Percentiles rank a stretch among this genome's conserved stretches.
Evolutionary conservation across 2,113 vertebrate species (phyloP).

Genomic region (Ranitomeya imitator): DNA sequence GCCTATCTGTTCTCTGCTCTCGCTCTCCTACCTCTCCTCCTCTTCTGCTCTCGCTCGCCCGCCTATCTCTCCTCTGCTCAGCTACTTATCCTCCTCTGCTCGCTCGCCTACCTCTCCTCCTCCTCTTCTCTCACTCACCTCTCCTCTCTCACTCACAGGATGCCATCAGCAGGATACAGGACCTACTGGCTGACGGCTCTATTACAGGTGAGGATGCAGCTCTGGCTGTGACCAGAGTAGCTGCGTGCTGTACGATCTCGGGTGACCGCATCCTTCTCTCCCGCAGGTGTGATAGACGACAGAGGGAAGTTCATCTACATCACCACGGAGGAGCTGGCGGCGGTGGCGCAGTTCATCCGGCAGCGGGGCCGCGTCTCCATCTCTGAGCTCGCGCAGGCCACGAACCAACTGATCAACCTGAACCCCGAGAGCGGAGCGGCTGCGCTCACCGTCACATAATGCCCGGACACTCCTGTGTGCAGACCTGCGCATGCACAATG

Average conservation of each 20-base stretch:
- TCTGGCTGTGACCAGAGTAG: neutral
- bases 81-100: too few species aligned
- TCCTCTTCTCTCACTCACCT: neutral
- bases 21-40: neutral
- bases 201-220: conserved; percentile 83
- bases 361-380: conserved; percentile 91
- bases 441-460: conserved; percentile 60
- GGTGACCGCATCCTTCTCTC: conserved; percentile 1
- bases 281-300: conserved; percentile 93
- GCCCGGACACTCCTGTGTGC: too few species aligned
- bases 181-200: conserved; percentile 86
- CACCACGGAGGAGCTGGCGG: conserved; percentile 86
- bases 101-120: neutral
- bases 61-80: too few species aligned
- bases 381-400: conserved; percentile 87
- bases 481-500: neutral
- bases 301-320: conserved; percentile 98
- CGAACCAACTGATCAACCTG: conserved; percentile 91
- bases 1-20: neutral
- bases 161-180: conserved; percentile 90
- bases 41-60: too few species aligned
- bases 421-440: conserved; percentile 66
- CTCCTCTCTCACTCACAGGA: conserved; percentile 71
- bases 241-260: too few species aligned
- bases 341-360: conserved; percentile 85